Conservation (phyloP, 2,113 vertebrate genomes). For the Salvator merianae region DNA sequence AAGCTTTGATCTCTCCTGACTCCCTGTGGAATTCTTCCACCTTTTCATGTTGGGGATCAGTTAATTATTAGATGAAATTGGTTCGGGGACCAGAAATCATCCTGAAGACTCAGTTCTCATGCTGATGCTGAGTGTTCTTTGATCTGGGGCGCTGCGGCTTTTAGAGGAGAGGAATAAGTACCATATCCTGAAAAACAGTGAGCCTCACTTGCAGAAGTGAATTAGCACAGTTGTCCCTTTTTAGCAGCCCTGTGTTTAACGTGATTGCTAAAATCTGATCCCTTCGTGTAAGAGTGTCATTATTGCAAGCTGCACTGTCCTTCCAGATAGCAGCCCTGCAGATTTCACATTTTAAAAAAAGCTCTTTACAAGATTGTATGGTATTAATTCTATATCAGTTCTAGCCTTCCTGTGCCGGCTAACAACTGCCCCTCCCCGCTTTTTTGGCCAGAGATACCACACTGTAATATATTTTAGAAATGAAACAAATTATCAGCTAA, state of each 20-base stretch:
- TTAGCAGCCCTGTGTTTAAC: neutral
- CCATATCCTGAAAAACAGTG: slow-evolving; percentile 33
- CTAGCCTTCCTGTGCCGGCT: neutral
- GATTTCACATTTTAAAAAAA: slow-evolving; percentile 1
- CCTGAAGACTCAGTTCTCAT: slow-evolving; percentile 62
- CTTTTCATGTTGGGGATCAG: slow-evolving; percentile 73
- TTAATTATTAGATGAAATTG: slow-evolving; percentile 73
- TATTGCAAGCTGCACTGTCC: neutral
- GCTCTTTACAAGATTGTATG: neutral
- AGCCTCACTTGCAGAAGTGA: slow-evolving; percentile 3
- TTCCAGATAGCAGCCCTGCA: neutral
- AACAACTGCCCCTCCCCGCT: too few relatives aligned
- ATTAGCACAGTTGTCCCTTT: neutral
- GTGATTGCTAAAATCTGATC: neutral
- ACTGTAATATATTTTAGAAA: too few relatives aligned
- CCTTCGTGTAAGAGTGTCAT: neutral
- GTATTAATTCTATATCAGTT: neutral
- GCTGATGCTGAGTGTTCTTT: slow-evolving; percentile 63
- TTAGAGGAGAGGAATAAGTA: slow-evolving; percentile 39
- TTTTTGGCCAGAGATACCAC: neutral
- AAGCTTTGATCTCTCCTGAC: slow-evolving; percentile 69
- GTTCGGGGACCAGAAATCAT: slow-evolving; percentile 63
- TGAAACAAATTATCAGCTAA: neutral
- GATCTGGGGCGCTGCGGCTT: slow-evolving; percentile 62
- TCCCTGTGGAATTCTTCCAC: slow-evolving; percentile 69